Evolutionary conservation across 2,113 vertebrate genomes (phyloP).

Genomic region (Thamnophis sirtalis): DNA sequence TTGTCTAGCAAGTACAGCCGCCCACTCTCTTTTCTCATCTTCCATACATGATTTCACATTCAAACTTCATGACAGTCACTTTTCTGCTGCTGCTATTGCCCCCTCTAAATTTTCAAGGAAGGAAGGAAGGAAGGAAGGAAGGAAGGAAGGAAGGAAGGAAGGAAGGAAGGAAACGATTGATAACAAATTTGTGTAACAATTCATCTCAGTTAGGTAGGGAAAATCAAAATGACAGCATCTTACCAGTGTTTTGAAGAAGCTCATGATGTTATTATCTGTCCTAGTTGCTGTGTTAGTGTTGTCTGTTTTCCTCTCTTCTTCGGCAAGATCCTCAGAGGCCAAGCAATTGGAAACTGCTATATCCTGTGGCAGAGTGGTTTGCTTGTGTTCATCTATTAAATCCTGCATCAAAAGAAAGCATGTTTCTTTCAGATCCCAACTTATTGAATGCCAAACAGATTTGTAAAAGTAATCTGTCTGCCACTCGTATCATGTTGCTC

Average conservation of each 20-base stretch:
- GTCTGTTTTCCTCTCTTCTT: slow-evolving; percentile 48
- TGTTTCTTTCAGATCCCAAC: slow-evolving; percentile 46
- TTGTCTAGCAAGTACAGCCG: not conserved
- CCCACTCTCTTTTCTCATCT: not conserved
- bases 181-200: not conserved
- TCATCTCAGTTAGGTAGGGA: not conserved
- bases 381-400: slow-evolving; percentile 54
- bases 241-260: slow-evolving; percentile 95
- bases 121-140: not conserved
- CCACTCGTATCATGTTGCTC: slow-evolving; percentile 54
- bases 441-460: slow-evolving; percentile 51
- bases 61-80: not conserved
- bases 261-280: slow-evolving; percentile 84
- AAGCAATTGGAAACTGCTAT: not conserved
- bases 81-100: not conserved
- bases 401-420: slow-evolving; percentile 56
- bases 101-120: not conserved
- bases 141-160: not conserved
- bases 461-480: slow-evolving; percentile 52
- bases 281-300: slow-evolving; percentile 40
- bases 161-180: not conserved
- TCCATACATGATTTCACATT: not conserved
- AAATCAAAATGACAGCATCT: slow-evolving; percentile 55
- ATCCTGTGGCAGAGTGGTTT: slow-evolving; percentile 22
- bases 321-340: slow-evolving; percentile 30